Evolutionary conservation across 2,888 invertebrate species (phyloP).

Genomic region (Aethes cnicana): DNA sequence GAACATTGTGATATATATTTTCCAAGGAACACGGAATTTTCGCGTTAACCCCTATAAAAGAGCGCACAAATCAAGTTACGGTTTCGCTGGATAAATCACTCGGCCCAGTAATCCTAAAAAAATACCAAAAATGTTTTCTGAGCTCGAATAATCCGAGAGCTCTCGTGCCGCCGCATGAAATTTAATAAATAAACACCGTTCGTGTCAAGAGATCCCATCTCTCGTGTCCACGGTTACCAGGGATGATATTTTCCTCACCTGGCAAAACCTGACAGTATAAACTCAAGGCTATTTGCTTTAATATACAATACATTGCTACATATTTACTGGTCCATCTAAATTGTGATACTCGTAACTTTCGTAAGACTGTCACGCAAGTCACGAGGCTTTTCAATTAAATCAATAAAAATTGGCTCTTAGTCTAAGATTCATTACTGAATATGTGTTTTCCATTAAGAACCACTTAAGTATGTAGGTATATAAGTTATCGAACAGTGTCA

Average conservation of each 20-base stretch:
- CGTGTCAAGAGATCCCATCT: constrained; percentile 6
- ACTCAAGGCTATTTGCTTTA: background rate
- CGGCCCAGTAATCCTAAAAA: constrained; percentile 17
- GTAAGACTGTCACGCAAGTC: too few species aligned
- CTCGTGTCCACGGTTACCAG: background rate
- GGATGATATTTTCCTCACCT: background rate
- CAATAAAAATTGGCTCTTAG: background rate
- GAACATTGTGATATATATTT: constrained; percentile 8
- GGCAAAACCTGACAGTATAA: background rate
- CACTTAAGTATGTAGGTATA: background rate
- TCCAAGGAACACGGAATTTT: constrained; percentile 14
- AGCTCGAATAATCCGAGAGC: constrained; percentile 14
- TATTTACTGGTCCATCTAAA: too few species aligned
- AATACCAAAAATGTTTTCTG: constrained; percentile 20
- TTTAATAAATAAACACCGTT: constrained; percentile 13
- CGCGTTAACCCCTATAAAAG: constrained; percentile 10
- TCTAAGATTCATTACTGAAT: background rate
- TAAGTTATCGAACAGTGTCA: constrained; percentile 2
- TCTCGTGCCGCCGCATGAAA: background rate
- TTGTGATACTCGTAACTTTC: too few species aligned
- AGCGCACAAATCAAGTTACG: constrained; percentile 17
- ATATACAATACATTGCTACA: too few species aligned
- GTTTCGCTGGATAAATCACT: constrained; percentile 24
- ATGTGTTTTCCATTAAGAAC: background rate
- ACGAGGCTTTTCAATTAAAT: too few species aligned